Percentiles rank a stretch among this genome's conserved stretches.
These are phyloP conservation scores for Delia radicum DNA, from an alignment of 1,140 invertebrate species.

Conservation along the genomic window DNA sequence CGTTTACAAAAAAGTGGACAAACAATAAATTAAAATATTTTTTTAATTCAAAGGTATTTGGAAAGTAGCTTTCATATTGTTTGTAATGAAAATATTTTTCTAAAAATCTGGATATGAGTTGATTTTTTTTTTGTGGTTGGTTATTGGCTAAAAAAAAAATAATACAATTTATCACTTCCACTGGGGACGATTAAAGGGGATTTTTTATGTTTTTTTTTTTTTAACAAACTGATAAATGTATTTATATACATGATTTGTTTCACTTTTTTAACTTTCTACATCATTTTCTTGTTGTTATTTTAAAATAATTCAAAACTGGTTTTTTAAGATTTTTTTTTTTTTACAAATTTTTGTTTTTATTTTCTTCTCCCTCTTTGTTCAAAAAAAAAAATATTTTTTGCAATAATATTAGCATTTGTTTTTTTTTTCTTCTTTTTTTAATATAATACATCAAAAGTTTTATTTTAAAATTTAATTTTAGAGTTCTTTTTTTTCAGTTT, in stretches of 20 bases:
- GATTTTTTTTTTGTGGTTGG: not conserved
- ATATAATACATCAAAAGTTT: conserved; percentile 31
- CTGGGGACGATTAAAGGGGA: not conserved
- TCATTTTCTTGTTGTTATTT: not conserved
- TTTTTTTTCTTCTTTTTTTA: conserved; percentile 25
- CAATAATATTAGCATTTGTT: conserved; percentile 23
- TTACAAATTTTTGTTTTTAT: not conserved
- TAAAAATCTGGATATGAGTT: not conserved
- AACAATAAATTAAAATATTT: not conserved
- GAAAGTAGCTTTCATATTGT: too few relatives aligned
- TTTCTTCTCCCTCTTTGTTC: not conserved
- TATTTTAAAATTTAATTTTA: conserved; percentile 26
- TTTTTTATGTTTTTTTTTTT: not conserved
- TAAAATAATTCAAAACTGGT: not conserved
- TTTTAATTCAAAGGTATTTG: too few relatives aligned
- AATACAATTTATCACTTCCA: too few relatives aligned
- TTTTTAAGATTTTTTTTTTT: conserved; percentile 6
- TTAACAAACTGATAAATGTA: not conserved
- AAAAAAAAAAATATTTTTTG: conserved; percentile 16
- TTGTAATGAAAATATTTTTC: too few relatives aligned
- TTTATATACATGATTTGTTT: conserved; percentile 21
- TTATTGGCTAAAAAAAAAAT: too few relatives aligned
- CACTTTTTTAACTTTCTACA: not conserved
- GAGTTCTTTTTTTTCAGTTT: conserved; percentile 3
- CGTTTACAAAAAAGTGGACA: not conserved